Percentiles rank a stretch among this genome's conserved stretches.
Conservation (phyloP, 2,113 vertebrate genomes). For the Pteruthius melanotis region DNA sequence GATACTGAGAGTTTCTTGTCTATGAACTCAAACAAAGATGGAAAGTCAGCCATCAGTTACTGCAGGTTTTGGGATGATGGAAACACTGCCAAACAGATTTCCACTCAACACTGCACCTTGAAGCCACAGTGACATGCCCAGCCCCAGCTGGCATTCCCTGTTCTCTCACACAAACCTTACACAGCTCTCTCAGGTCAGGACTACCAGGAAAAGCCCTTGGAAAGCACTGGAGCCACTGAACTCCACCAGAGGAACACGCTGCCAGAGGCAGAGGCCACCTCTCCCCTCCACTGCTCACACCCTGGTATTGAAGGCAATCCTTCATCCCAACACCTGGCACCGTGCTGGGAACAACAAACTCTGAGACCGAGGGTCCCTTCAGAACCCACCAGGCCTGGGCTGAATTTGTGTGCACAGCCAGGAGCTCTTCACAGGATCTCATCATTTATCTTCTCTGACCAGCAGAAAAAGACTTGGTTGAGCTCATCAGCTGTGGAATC, state of each 20-base stretch:
- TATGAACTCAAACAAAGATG: neutral
- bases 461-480: neutral
- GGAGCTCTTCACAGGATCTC: neutral
- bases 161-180: neutral
- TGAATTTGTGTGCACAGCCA: neutral
- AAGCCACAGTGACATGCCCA: fast-evolving
- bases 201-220: neutral
- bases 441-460: neutral
- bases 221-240: neutral
- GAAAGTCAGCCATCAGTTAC: neutral
- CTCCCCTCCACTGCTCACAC: neutral
- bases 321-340: neutral
- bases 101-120: neutral
- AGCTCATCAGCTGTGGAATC: neutral
- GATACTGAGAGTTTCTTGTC: constrained; percentile 32
- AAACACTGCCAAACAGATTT: neutral
- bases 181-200: neutral
- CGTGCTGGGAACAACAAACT: neutral
- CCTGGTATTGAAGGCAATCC: neutral
- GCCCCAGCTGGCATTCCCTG: neutral
- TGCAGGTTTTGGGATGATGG: neutral
- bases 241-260: fast-evolving
- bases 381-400: neutral
- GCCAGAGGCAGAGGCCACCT: neutral
- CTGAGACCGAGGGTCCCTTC: neutral